Base-by-base conservation (phyloP, 2,113 vertebrate species). In the Electrona antarctica region DNA sequence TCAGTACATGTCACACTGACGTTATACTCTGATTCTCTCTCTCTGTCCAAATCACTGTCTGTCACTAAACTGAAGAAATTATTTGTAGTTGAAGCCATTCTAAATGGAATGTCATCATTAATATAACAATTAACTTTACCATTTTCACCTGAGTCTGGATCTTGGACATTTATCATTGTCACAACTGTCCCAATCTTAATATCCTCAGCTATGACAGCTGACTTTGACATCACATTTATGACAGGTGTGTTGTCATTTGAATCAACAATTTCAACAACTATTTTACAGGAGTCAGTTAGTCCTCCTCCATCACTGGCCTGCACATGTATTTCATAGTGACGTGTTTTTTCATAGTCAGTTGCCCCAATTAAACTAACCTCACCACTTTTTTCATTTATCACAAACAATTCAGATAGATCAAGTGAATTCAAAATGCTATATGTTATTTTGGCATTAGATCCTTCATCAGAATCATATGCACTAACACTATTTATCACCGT, bases 101-200 rank as follows among this genome's bases (percentile, higher is more conserved):
- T 46, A 69, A 92, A 90, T 1, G 87, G 85, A 13, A 85, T 73
- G 56, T 83, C 55, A 0, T 86, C 33, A 73, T 68, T 76, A 2
- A 91, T 83, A 2, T 0, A 47, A 12, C 90, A 91, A 0, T 76
- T 69, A 0, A 91, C 67, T 0, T 76, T 84, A 0, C 90, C 87
- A 6, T 90, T 91, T 46, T 84, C 84, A 6, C 65, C 70, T 0
- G 87, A 87, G 2, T 91, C 90, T 12, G 55, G 41, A 12, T 91
- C 90, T 6, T 87, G 2, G 46, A 90, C 65, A 58, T 87, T 80
- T 33, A 91, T 84, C 76, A 91, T 89, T 15, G 90, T 88, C 2
- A 80, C 59, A 3, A 62, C 63, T 1, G 77, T 79, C 14, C 50
- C 49, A 6, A 51, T 13, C 12, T 49, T 8, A 8, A 62, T 29